phyloP scores from a whole-genome alignment of 92 coral and sea anemone species.

The Metridium senile region DNA sequence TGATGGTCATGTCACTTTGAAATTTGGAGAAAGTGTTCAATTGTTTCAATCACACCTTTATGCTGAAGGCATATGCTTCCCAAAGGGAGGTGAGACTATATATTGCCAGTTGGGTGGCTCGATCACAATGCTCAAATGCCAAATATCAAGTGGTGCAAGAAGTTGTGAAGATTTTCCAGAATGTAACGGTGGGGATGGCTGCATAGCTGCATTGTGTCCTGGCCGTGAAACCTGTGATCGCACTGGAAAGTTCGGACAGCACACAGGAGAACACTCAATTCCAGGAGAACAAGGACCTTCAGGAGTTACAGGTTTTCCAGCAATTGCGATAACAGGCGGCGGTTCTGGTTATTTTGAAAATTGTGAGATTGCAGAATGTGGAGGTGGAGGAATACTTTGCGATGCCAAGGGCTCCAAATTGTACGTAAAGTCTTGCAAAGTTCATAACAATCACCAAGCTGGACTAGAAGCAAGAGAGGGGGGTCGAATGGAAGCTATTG shows the following conservation, averaged over 20 bases:
- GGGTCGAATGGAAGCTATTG: conserved; percentile 49
- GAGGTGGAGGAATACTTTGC: conserved; percentile 61
- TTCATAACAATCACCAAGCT: conserved; percentile 58
- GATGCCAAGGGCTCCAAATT: conserved; percentile 33
- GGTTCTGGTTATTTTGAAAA: conserved; percentile 46
- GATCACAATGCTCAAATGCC: conserved; percentile 29
- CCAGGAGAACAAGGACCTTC: conserved; percentile 3
- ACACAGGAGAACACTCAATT: too few species aligned
- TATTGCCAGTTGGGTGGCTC: conserved; percentile 11
- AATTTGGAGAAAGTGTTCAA: background rate
- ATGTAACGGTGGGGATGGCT: conserved; percentile 77
- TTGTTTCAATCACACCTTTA: conserved; percentile 20
- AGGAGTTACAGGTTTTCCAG: conserved; percentile 48
- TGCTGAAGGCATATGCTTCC: conserved; percentile 53
- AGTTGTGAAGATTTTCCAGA: conserved; percentile 81
- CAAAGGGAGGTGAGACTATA: conserved; percentile 37
- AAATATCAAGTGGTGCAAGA: conserved; percentile 54
- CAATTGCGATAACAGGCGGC: conserved; percentile 31
- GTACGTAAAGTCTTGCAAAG: conserved; percentile 38
- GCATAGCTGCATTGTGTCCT: conserved; percentile 36
- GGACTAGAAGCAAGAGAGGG: conserved; percentile 72
- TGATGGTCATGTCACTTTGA: conserved; percentile 26
- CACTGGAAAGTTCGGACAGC: conserved; percentile 58
- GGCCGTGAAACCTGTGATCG: conserved; percentile 57
- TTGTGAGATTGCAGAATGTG: conserved; percentile 54